phyloP scores from a whole-genome alignment of 1,140 invertebrate species.

The Spodoptera frugiperda region DNA sequence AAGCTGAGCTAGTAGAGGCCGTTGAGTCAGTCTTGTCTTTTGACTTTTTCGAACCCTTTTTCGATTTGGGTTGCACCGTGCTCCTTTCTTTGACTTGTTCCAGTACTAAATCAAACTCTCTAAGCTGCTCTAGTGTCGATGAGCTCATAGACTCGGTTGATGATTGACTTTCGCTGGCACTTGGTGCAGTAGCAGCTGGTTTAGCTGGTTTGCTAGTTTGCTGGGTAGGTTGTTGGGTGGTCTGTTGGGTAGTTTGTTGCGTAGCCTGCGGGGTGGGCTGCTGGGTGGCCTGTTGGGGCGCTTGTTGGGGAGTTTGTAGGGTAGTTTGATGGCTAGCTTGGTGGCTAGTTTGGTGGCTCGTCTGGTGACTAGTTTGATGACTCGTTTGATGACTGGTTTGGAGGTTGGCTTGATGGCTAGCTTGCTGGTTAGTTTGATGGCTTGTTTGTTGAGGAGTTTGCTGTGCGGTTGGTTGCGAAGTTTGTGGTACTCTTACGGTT shows the following conservation, averaged over 20 bases:
- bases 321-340: no score
- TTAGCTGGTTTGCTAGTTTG: constrained; percentile 68
- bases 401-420: no score
- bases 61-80: constrained; percentile 84
- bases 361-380: no score
- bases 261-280: no score
- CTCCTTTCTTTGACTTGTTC: constrained; percentile 93
- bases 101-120: constrained; percentile 93
- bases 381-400: no score
- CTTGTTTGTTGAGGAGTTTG: neutral
- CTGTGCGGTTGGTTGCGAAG: neutral
- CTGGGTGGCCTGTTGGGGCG: no score
- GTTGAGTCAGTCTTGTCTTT: constrained; percentile 66
- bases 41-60: constrained; percentile 37
- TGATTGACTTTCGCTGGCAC: constrained; percentile 67
- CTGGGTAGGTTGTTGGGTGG: neutral
- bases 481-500: constrained; percentile 82
- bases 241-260: neutral
- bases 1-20: constrained; percentile 57
- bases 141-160: constrained; percentile 83
- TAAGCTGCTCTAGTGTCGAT: constrained; percentile 91
- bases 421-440: no score
- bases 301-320: no score
- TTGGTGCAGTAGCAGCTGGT: constrained; percentile 44
- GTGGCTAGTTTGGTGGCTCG: no score